Base-by-base conservation (phyloP, 2,888 invertebrate genomes). In the Callyntrura guangdongensis region DNA sequence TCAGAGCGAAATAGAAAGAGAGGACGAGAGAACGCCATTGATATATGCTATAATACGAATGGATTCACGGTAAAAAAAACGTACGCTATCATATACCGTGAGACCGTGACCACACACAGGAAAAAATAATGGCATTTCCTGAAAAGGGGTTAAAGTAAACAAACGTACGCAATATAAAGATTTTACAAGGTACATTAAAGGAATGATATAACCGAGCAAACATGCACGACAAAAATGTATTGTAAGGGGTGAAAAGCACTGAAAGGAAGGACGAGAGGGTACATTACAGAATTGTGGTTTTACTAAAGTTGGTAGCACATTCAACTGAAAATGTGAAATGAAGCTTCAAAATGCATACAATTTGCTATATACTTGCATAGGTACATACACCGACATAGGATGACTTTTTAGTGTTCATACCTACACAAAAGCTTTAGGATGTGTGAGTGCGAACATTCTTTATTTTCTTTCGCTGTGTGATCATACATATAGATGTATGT, bases 71-170 rank as follows among this genome's bases (percentile, higher is more conserved):
- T 22, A 47, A 20, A 3, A 77, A 17, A 77, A 36, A 36, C 36
- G 6, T 36, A 36, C 36, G 36, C 6, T 77, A 77, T 22, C 17
- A 25, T 49, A 86, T 61, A 86, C 74, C 89, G 89, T 89, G 89
- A 89, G 89, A 89, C 77, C 79, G 83, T 89, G 89, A 89, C 89
- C 89, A 84, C 77, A 77, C 67, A 83, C 67, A 36, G 45, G 22
- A 56, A 61, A 89, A 74, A 82, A 83, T 74, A 89, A 83, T 89
- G 81, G 69, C 45, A 49, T 87, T 86, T 61, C 53, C 69, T 12
- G 36, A 74, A 86, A 86, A 79, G 22, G 81, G 87, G 81, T 81
- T 53, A 53, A 81, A 69, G 64, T 67, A 87, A 64, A 87, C 61
- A 67, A 27, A 61, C 59, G 45, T 47, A 36, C 22, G 69, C 5